Base-by-base conservation (phyloP, 2,888 invertebrate genomes). In the Elysia crispata region DNA sequence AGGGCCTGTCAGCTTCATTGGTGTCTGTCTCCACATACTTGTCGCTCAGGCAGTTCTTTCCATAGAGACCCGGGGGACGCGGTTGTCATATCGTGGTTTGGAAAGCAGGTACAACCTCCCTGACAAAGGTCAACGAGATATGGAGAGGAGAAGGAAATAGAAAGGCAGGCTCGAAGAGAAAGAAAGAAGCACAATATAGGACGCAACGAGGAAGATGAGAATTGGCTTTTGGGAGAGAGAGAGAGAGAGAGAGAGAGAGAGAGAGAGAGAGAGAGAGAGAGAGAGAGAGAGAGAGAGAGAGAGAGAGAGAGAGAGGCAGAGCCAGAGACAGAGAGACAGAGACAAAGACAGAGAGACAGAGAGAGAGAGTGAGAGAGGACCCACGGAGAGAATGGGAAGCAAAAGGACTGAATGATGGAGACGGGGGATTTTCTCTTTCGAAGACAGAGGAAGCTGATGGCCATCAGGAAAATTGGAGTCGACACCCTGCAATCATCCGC, bases 401-500 rank as follows among this genome's bases (percentile, higher is more conserved):
- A 41, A 70, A 15, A 49, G 70, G 11, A 41, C 11, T 41, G n/a
- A 41, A 41, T 11, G 41, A 11, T 11, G 41, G 41, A 41, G 41
- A 6, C 41, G 41, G 41, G 41, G 41, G 41, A 6, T 41, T 6
- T 41, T 6, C 11, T 6, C 11, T 41, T 41, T 11, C 41, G 41
- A 41, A 41, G 41, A 41, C 41, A 41, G 41, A 6, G 41, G 41
- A 41, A 41, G 41, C 5, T 41, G 41, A 41, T 41, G 41, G 41
- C 41, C 41, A 41, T 41, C 41, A 77, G 73, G 50, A 62, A 76
- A 76, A 73, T 76, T 73, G 62, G 73, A 76, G 50, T 70, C 57
- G 77, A 77, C 72, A 76, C 76, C 77, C 72, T 18, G 33, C 72
- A 80, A 80, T 72, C 75, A 75, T 49, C 70, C 41, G 41, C 41